Percentiles rank a stretch among this genome's conserved stretches.
phyloP scores from a whole-genome alignment of 2,797 vertebrate species.

The Centroberyx gerrardi region DNA sequence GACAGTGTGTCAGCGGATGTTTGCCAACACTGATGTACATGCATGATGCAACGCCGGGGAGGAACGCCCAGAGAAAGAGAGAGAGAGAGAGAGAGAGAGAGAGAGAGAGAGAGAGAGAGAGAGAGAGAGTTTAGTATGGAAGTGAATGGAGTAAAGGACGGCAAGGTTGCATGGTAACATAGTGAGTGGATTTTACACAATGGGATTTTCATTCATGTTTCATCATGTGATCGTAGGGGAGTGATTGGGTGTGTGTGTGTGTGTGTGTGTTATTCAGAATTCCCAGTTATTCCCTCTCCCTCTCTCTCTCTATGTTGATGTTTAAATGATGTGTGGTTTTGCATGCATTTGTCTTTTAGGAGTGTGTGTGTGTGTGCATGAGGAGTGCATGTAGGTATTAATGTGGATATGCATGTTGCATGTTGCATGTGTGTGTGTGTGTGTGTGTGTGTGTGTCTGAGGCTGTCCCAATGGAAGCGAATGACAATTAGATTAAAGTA shows the following conservation, averaged over 20 bases:
- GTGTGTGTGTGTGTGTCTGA: slow-evolving; percentile 28
- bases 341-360: slow-evolving; percentile 13
- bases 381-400: background rate
- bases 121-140: slow-evolving; percentile 30
- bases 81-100: slow-evolving; percentile 28
- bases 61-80: slow-evolving; percentile 67
- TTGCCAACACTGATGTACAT: slow-evolving; percentile 72
- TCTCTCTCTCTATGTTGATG: no score
- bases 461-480: slow-evolving; percentile 65
- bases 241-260: slow-evolving; percentile 8
- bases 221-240: slow-evolving; percentile 25
- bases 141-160: slow-evolving; percentile 45
- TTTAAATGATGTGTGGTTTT: background rate
- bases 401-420: slow-evolving; percentile 1
- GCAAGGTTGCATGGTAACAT: slow-evolving; percentile 17
- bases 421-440: slow-evolving; percentile 37
- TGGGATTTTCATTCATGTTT: slow-evolving; percentile 65
- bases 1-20: slow-evolving; percentile 82
- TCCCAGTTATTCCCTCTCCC: no score
- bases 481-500: slow-evolving; percentile 84
- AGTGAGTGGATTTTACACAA: slow-evolving; percentile 27
- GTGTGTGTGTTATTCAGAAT: background rate
- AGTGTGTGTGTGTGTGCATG: background rate
- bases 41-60: slow-evolving; percentile 75
- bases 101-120: slow-evolving; percentile 34